phyloP scores from a whole-genome alignment of 2,797 vertebrate genomes.

The Gymnopithys bicolor region DNA sequence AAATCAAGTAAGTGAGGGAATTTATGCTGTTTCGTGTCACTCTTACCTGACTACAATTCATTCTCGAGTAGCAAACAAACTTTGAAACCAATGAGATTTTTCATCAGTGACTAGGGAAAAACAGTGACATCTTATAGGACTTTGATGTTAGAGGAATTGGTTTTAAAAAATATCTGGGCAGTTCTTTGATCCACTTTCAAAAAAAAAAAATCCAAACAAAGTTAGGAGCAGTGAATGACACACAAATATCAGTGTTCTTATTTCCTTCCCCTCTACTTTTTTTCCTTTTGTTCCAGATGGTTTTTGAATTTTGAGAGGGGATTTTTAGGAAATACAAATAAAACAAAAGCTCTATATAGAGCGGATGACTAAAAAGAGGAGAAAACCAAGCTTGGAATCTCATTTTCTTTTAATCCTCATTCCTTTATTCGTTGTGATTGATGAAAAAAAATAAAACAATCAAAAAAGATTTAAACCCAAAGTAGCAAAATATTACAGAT shows the following conservation, averaged over 20 bases:
- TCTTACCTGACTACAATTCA: not conserved
- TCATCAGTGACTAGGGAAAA: not conserved
- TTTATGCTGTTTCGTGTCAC: not conserved
- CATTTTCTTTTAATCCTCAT: not conserved
- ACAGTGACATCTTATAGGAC: not conserved
- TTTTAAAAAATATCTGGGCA: slow-evolving; percentile 5
- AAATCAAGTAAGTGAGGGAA: not conserved
- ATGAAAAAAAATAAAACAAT: not conserved
- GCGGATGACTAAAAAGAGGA: not conserved
- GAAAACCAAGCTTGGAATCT: not conserved
- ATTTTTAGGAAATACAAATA: not conserved
- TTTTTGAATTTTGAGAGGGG: not conserved
- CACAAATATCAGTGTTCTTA: not conserved
- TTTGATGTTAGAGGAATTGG: slow-evolving; percentile 26
- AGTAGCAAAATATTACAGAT: not conserved
- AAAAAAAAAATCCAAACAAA: not conserved
- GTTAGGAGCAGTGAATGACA: not conserved
- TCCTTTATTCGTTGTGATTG: not conserved
- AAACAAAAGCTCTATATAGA: not conserved
- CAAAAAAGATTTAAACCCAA: not conserved
- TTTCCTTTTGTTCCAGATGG: not conserved
- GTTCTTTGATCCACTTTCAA: slow-evolving; percentile 18
- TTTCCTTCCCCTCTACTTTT: slow-evolving; percentile 7
- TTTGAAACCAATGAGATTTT: not conserved
- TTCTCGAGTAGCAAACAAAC: not conserved